A percentile compares a stretch with the other conserved stretches of the same genome.
phyloP scores from a whole-genome alignment of 2,888 invertebrate species.

The Dynastes hyllus region DNA sequence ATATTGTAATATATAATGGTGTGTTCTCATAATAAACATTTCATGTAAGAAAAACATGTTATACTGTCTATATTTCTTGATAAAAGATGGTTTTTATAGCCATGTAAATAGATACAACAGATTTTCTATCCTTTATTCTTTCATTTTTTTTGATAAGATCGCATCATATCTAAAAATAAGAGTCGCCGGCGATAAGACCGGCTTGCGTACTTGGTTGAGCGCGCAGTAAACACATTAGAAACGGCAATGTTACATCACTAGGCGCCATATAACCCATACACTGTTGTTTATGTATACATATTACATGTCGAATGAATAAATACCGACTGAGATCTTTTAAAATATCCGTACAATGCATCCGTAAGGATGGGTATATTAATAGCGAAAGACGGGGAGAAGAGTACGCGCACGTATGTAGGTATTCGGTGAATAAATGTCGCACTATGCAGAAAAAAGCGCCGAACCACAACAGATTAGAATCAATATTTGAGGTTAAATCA shows the following conservation, averaged over 20 bases:
- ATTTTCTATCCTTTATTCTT: constrained; percentile 28
- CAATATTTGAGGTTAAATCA: constrained; percentile 54
- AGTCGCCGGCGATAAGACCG: constrained; percentile 42
- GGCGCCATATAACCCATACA: constrained; percentile 33
- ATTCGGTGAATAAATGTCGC: constrained; percentile 37
- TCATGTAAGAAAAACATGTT: too few species aligned
- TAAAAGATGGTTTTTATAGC: constrained; percentile 8
- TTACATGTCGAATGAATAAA: constrained; percentile 22
- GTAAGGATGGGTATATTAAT: not conserved
- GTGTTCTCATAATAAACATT: too few species aligned
- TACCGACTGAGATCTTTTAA: not conserved
- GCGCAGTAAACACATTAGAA: constrained; percentile 36
- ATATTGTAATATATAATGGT: too few species aligned
- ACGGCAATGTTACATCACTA: constrained; percentile 40
- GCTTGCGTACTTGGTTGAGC: constrained; percentile 39
- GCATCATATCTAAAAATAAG: constrained; percentile 50
- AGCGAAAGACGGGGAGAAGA: not conserved
- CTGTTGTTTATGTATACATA: constrained; percentile 20
- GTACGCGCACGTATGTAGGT: not conserved
- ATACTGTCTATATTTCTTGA: not conserved
- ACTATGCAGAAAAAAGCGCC: constrained; percentile 35
- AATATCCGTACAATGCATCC: not conserved
- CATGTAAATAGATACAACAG: constrained; percentile 7
- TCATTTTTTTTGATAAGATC: constrained; percentile 45
- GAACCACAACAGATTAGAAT: constrained; percentile 51